Conservation (phyloP, 2,797 vertebrate genomes). For the Helarctos malayanus region DNA sequence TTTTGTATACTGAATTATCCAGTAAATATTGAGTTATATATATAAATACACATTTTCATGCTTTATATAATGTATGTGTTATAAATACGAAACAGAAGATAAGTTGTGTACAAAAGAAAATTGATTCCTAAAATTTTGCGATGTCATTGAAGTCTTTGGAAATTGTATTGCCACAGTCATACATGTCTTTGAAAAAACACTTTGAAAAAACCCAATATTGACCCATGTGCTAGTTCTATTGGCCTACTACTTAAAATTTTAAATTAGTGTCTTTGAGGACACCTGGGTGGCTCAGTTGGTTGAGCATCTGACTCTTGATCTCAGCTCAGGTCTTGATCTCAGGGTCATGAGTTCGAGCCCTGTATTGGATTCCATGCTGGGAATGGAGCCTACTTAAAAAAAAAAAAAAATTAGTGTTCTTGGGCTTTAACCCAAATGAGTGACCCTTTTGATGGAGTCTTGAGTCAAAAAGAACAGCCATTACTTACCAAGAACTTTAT, state of each 20-base stretch:
- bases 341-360: not conserved
- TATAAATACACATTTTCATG: not conserved
- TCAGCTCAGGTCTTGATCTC: not conserved
- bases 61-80: not conserved
- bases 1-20: not conserved
- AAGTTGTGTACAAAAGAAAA: not conserved
- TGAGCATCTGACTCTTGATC: not conserved
- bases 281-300: not conserved
- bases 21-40: not conserved
- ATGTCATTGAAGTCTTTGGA: not conserved
- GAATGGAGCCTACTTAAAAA: not conserved
- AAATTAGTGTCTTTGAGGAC: not conserved
- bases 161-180: not conserved
- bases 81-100: not conserved
- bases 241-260: not conserved
- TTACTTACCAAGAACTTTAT: not conserved
- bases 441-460: not conserved
- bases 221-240: not conserved
- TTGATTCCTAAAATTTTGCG: not conserved
- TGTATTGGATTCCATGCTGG: not conserved
- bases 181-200: not conserved
- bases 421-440: not conserved
- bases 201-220: not conserved
- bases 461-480: not conserved
- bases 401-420: not conserved